Base-by-base conservation (phyloP, 2,888 invertebrate species). In the Linyphia triangularis region DNA sequence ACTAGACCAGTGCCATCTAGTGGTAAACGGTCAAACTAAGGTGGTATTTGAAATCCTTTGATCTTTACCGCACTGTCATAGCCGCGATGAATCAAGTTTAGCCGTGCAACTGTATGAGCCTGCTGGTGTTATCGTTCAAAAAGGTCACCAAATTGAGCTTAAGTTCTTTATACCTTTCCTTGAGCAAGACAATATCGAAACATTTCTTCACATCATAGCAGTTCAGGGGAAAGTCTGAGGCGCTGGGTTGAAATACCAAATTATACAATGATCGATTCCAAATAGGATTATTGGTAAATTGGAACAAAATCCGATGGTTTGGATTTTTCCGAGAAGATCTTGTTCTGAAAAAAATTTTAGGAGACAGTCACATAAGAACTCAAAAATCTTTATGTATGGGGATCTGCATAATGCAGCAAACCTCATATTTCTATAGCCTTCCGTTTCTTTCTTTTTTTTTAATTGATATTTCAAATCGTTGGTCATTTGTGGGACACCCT, bases 101-200 rank as follows among this genome's bases (percentile, higher is more conserved):
- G n/a, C n/a, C n/a, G n/a, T n/a, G n/a, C n/a, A n/a, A 24, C 0
- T 79, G 22, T 0, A 86, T 30, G 19, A 73, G 43, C 43, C 57
- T 26, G 28, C 86, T 79, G 16, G 63, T 79, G 10, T 86, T 79
- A 1, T 79, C 37, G 19, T 13, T 86, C 24, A 79, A 9, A 24
- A 86, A 24, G 22, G 57, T 57, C 16, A 81, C 73, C 1, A 86
- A 10, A 24, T 72, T 10, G 1, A 86, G 51, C 13, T 73, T 28
- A 2, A 86, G 37, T 2, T 73, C 67, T 3, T 37, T 63, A 24
- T 79, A 86, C 16, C 65, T 61, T 37, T 79, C 65, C 24, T 73
- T 79, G 24, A 65, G 73, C n/a, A 86, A 30, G 26, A 81, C 79
- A 9, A 86, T 86, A 57, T 86, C 79, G 57, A 86, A 86, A n/a